These are phyloP conservation scores for Melieria crassipennis DNA, from an alignment of 2,888 invertebrate species.

Conservation along the genomic window DNA sequence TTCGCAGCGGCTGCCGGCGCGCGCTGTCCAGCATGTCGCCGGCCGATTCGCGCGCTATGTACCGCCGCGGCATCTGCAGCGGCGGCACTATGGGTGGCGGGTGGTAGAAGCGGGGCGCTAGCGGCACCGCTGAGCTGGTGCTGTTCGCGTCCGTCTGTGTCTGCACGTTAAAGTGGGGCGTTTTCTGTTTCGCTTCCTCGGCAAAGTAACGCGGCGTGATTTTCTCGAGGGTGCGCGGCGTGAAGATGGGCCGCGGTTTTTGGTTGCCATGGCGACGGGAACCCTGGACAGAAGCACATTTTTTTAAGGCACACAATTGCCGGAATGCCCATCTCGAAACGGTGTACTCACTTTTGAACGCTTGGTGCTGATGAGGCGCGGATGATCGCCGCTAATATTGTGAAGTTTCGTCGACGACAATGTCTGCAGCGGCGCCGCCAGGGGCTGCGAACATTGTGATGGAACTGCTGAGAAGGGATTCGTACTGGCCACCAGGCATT, in stretches of 20 bases:
- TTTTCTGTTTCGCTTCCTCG: slow-evolving; percentile 13
- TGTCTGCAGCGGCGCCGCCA: slow-evolving; percentile 25
- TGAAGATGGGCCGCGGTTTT: slow-evolving; percentile 37
- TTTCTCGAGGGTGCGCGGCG: slow-evolving; percentile 36
- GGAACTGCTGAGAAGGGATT: slow-evolving; percentile 23
- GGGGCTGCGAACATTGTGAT: slow-evolving; percentile 12
- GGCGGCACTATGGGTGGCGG: slow-evolving; percentile 19
- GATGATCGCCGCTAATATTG: not conserved
- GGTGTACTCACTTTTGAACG: slow-evolving; percentile 20
- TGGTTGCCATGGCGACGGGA: slow-evolving; percentile 29
- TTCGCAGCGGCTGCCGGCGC: slow-evolving; percentile 28
- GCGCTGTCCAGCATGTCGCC: slow-evolving; percentile 32
- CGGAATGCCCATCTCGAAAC: not conserved
- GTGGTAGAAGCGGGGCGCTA: not conserved
- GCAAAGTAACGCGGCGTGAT: slow-evolving; percentile 25
- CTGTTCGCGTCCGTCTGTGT: slow-evolving; percentile 32
- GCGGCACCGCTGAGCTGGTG: not conserved
- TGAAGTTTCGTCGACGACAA: slow-evolving; percentile 14
- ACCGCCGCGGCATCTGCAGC: slow-evolving; percentile 20
- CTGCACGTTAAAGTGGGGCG: slow-evolving; percentile 33
- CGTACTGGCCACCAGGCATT: not conserved
- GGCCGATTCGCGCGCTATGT: slow-evolving; percentile 26
- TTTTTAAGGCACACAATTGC: not conserved
- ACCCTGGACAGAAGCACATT: slow-evolving; percentile 17
- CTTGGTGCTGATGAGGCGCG: slow-evolving; percentile 22